Base-by-base conservation (phyloP, 2,797 vertebrate genomes). In the Notoglanidium macrostoma region DNA sequence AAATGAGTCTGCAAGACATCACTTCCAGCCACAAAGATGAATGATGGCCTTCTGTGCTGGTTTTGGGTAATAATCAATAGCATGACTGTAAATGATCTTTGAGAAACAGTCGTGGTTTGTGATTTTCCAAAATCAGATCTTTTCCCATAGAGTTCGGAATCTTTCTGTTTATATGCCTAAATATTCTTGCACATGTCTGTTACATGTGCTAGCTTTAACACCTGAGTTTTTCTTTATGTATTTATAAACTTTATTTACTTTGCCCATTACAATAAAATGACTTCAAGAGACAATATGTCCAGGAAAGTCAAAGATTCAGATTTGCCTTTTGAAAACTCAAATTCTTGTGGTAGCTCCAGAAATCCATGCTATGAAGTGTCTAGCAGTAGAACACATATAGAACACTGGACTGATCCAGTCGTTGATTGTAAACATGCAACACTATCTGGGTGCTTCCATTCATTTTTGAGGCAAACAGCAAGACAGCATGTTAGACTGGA, bases 31-130 rank as follows among this genome's bases (percentile, higher is more conserved):
- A 68, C 81, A 83, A 68, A 68, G 93, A 95, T 95, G 93, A 92
- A 95, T 95, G 90, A 92, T 91, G 88, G 76, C 89, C 92, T 92
- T 90, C 92, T 90, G 88, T 95, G 94, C 95, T 95, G 92, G 90
- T 95, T 87, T 95, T 95, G 94, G 94, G 93, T 91, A 92, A 92
- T 93, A 94, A 95, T 95, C 94, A 94, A 93, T 93, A 93, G 89
- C 67, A 85, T 84, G 87, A 87, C 90, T 91, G 88, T 92, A 92
- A 91, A 91, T 90, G 72, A 90, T 89, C 86, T 88, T 88, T 89
- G 85, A 86, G 82, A 87, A 89, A 61, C 63, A 83, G 44, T 40
- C 26, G 85, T 26, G 74, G 84, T 70, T 83, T 70, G 29, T 86
- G 86, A 89, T 84, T 89, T 87, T 91, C 89, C 90, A 90, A 87